Conservation (phyloP, 2,797 vertebrate genomes). For the Notolabrus celidotus region DNA sequence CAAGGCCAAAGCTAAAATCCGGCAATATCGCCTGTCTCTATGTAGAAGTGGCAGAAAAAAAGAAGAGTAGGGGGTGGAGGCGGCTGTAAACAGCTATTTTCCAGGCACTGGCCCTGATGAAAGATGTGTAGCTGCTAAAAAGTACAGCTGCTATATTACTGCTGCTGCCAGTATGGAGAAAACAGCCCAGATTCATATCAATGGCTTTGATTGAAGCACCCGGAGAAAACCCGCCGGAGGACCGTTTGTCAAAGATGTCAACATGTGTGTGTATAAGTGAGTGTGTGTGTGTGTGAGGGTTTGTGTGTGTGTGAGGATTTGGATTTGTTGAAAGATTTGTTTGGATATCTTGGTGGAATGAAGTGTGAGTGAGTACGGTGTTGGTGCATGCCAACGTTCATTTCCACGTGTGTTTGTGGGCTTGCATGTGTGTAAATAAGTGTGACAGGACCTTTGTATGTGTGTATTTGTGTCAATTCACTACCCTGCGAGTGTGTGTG, state of each 20-base stretch:
- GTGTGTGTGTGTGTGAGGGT: not conserved
- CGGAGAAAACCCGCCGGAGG: conserved; percentile 62
- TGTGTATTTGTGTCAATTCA: conserved; percentile 35
- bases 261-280: conserved; percentile 51
- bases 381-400: conserved; percentile 30
- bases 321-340: conserved; percentile 13
- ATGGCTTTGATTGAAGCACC: conserved; percentile 75
- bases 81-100: conserved; percentile 67
- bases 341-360: conserved; percentile 30
- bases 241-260: conserved; percentile 74
- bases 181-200: conserved; percentile 77
- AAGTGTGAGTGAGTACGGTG: conserved; percentile 42
- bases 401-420: conserved; percentile 7
- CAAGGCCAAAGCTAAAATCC: conserved; percentile 74
- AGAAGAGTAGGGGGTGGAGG: conserved; percentile 14
- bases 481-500: conserved; percentile 23
- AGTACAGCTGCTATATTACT: conserved; percentile 66
- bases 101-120: conserved; percentile 60
- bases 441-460: conserved; percentile 38
- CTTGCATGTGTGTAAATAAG: conserved; percentile 60
- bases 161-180: conserved; percentile 59
- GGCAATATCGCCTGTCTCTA: conserved; percentile 61
- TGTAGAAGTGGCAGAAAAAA: conserved; percentile 64
- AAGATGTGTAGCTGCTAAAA: conserved; percentile 72
- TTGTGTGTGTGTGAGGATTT: conserved; percentile 31